Evolutionary conservation across 2,113 vertebrate species (phyloP), one percentile per base, ranked within the genome.

Genomic region (Rhineura floridana): DNA sequence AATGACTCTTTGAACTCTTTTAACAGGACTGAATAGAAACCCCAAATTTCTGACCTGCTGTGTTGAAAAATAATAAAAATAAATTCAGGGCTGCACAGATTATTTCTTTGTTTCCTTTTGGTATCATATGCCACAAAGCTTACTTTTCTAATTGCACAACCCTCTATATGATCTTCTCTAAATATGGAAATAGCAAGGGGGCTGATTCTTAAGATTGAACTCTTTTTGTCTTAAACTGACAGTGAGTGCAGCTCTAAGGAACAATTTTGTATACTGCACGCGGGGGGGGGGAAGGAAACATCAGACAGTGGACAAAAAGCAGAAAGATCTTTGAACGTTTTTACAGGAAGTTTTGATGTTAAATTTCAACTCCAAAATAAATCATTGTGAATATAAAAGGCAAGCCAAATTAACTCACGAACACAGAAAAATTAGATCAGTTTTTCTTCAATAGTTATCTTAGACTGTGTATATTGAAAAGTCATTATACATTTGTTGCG

Each of bases 271-370:
- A 80, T 33, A 36, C 94, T 93, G 11, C 50, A 94, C 77, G 87
- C 93, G 95, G 1, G 88, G 7, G 6, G 46, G 28, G 63, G 91
- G 83, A 62, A 90, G 94, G 50, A 88, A 87, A 81, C 91, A 94
- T 94, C 93, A 94, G 93, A 95, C 90, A 77, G 73, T 90, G 65
- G 88, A 90, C 92, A 91, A 73, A 89, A 6, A 93, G 81, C 30
- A 67, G 84, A 93, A 97, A 93, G 90, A 94, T 89, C 75, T 83
- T 90, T 92, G 78, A 78, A 76, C 4, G 63, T 86, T 42, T 88
- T 93, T 87, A 83, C 88, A 44, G 62, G 50, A 91, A 2, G 86
- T 94, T 93, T 87, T 42, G 0, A 72, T 89, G 52, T 42, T 59
- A 93, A 91, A 92, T 85, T 94, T 93, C 39, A 78, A 52, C 90